These are phyloP conservation scores for Leptopterna dolabrata DNA, from an alignment of 2,888 invertebrate genomes.

Conservation along the genomic window DNA sequence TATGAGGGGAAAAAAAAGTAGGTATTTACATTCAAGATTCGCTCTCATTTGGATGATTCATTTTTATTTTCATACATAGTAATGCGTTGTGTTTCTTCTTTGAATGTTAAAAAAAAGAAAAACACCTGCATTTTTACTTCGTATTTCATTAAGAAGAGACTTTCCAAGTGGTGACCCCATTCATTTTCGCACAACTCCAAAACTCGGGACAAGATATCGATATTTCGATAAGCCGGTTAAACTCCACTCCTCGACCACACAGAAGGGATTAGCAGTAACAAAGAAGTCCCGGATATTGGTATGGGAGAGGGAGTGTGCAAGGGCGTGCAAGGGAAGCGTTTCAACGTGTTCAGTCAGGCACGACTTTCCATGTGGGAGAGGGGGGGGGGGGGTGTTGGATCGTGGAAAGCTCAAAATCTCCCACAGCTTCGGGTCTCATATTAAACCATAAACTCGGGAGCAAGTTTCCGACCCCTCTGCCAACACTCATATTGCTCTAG, in stretches of 20 bases:
- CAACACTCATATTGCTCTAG: slow-evolving; percentile 5
- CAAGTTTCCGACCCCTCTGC: neutral
- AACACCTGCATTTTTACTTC: neutral
- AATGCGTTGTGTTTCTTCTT: neutral
- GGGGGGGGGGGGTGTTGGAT: neutral
- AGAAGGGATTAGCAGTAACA: neutral
- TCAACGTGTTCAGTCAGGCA: neutral
- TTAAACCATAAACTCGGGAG: slow-evolving; percentile 24
- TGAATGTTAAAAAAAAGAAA: neutral
- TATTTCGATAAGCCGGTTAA: neutral
- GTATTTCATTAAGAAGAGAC: neutral
- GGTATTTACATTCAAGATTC: slow-evolving; percentile 44
- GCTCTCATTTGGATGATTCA: slow-evolving; percentile 20
- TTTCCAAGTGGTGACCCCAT: neutral
- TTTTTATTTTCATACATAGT: slow-evolving; percentile 38
- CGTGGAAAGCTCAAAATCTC: neutral
- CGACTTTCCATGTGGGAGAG: neutral
- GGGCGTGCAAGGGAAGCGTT: neutral
- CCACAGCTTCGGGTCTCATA: neutral
- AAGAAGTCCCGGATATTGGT: neutral
- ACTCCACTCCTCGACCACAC: neutral
- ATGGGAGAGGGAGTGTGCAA: neutral
- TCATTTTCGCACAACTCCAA: neutral
- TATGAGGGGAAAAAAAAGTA: neutral
- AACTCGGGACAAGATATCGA: neutral